A percentile compares a stretch with the other conserved stretches of the same genome.
phyloP scores from a whole-genome alignment of 2,797 vertebrate species.

The Falco concolor region DNA sequence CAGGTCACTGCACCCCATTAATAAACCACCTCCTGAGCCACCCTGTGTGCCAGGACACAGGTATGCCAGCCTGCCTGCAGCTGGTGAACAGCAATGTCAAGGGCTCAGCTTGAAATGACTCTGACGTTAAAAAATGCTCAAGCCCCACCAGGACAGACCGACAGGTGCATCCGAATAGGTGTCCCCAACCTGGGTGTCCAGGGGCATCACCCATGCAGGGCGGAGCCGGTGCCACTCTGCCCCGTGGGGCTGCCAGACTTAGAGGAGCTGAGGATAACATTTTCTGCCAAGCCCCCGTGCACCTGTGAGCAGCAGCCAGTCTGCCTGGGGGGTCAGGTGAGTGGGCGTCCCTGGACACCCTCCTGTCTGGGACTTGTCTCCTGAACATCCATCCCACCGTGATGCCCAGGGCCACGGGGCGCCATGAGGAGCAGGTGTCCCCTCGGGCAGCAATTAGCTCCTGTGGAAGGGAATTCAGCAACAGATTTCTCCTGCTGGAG shows the following conservation, averaged over 20 bases:
- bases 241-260: background rate
- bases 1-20: background rate
- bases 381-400: background rate
- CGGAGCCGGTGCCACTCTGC: background rate
- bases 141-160: background rate
- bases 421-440: background rate
- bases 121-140: background rate
- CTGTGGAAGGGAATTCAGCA: background rate
- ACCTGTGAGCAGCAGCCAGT: background rate
- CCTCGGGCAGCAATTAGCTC: background rate
- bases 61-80: background rate
- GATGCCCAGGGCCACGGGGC: background rate
- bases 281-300: background rate
- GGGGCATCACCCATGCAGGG: background rate
- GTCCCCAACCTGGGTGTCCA: rapidly evolving
- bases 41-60: background rate
- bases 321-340: background rate
- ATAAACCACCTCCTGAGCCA: background rate
- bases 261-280: too few relatives aligned
- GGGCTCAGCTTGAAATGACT: background rate
- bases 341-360: background rate
- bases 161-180: background rate
- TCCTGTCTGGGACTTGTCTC: background rate
- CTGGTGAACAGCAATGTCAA: background rate
- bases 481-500: background rate